phyloP scores from a whole-genome alignment of 2,113 vertebrate genomes.

The Ciconia boyciana region DNA sequence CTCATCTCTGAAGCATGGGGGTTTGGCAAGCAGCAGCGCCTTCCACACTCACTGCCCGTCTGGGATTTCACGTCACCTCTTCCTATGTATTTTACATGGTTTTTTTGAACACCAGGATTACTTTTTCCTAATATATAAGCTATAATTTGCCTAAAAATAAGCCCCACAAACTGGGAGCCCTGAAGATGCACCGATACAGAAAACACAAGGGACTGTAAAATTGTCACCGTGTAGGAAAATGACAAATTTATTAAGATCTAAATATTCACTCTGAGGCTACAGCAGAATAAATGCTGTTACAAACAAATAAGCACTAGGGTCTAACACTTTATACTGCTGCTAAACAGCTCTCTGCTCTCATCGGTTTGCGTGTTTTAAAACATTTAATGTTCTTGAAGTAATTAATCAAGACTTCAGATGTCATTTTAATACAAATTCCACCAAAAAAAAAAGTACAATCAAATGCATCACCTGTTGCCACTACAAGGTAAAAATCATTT shows the following conservation, averaged over 20 bases:
- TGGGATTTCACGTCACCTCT: not conserved
- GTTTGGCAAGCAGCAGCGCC: not conserved
- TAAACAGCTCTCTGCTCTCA: not conserved
- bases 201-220: not conserved
- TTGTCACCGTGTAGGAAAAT: not conserved
- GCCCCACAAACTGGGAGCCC: not conserved
- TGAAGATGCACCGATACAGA: not conserved
- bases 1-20: not conserved
- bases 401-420: not conserved
- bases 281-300: not conserved
- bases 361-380: not conserved
- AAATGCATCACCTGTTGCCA: not conserved
- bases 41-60: fast-evolving
- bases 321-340: not conserved
- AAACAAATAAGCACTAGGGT: not conserved
- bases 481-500: not conserved
- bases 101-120: not conserved
- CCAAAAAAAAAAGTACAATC: not conserved
- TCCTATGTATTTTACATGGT: fast-evolving
- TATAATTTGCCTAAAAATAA: not conserved
- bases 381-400: not conserved
- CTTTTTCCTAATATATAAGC: not conserved
- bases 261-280: slow-evolving; percentile 1
- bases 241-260: slow-evolving; percentile 1
- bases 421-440: slow-evolving; percentile 16